Base-by-base conservation (phyloP, 2,888 invertebrate genomes). In the Aphrophora alni region DNA sequence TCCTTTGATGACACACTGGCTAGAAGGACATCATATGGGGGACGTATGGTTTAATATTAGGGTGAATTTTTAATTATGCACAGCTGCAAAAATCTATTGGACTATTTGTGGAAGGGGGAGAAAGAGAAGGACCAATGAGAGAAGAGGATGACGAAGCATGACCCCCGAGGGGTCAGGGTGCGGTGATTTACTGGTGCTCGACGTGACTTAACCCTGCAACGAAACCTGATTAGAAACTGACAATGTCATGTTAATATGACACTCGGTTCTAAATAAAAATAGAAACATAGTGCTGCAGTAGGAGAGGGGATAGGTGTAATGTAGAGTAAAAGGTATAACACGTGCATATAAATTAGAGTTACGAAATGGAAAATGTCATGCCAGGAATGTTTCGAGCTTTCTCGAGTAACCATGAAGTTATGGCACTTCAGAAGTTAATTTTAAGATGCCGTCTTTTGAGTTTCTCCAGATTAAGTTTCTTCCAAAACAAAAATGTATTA, bases 41-140 rank as follows among this genome's bases (percentile, higher is more conserved):
- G 59, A 21, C 10, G 21, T 59, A 21, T 21, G 21, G 59, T 21
- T 59, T 59, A 21, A 59, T 14, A 44, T 21, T 21, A 21, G 59
- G 59, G 59, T 59, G 59, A 59, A 59, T 21, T 21, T n/a, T 59
- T 21, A 59, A 59, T 59, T 59, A 59, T 21, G 21, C 21, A 59
- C 59, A 59, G 59, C 59, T 59, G 59, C 59, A 59, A 59, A 59
- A 2, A 59, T 59, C 59, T 21, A 51, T 44, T 78, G 71, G 38
- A 25, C 68, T 74, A 51, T 51, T 38, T 33, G 75, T 24, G 38
- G 75, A 17, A 24, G 76, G 69, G 59, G 69, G 28, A 10, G 38
- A 28, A 71, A 27, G n/a, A 51, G 25, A 33, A 8, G 12, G 33
- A 21, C 27, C 24, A 10, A 68, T n/a, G 71, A 59, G 72, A n/a